Evolutionary conservation across 2,888 invertebrate species (phyloP).

Genomic region (Ochropleura plecta): DNA sequence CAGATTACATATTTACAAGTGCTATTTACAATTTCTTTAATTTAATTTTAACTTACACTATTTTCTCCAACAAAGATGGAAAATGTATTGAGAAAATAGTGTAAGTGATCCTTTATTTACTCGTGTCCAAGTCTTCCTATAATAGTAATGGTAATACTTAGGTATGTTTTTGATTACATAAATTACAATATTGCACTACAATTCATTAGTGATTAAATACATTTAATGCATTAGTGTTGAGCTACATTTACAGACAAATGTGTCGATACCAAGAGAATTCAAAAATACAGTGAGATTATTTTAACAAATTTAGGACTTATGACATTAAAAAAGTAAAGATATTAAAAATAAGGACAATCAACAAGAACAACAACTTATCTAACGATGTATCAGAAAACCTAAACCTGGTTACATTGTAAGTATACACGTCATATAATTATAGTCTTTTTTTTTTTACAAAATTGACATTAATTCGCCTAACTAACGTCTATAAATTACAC

Average conservation of each 20-base stretch:
- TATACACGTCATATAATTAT: constrained; percentile 16
- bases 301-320: background rate
- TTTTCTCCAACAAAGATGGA: constrained; percentile 6
- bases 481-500: constrained; percentile 66
- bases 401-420: background rate
- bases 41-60: constrained; percentile 26
- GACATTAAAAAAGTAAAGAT: background rate
- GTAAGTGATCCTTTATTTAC: background rate
- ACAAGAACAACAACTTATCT: constrained; percentile 4
- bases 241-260: constrained; percentile 30
- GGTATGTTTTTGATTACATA: constrained; percentile 42
- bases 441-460: constrained; percentile 64
- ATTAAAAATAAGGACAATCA: background rate
- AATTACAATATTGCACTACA: constrained; percentile 52
- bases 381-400: background rate
- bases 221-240: constrained; percentile 49
- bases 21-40: constrained; percentile 49
- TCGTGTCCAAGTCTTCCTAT: constrained; percentile 21
- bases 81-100: constrained; percentile 12
- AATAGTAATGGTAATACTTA: background rate
- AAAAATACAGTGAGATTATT: constrained; percentile 8
- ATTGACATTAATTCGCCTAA: constrained; percentile 71
- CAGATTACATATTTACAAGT: constrained; percentile 52
- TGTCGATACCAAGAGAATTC: constrained; percentile 24
- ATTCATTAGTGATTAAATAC: constrained; percentile 55